Evolutionary conservation across 2,113 vertebrate species (phyloP).

Genomic region (Platycercus adscitus): DNA sequence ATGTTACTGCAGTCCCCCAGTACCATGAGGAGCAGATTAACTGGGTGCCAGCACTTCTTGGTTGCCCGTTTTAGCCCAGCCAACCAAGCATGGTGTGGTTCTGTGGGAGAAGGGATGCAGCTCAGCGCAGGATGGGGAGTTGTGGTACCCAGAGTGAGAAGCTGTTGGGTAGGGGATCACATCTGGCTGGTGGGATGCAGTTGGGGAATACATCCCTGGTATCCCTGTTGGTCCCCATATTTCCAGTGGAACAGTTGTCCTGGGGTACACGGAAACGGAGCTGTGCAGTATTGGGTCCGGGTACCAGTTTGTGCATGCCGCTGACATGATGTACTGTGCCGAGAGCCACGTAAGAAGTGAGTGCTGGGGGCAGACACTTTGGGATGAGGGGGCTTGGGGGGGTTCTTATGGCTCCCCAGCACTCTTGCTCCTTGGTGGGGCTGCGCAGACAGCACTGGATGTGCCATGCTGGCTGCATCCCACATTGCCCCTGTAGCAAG

Average conservation of each 20-base stretch:
- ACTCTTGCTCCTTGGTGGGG: not conserved
- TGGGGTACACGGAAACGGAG: conserved; percentile 81
- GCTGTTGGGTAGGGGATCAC: not conserved
- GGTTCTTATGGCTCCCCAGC: not conserved
- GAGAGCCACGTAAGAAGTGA: conserved; percentile 80
- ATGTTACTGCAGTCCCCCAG: not conserved
- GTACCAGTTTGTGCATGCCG: conserved; percentile 82
- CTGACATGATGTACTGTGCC: conserved; percentile 82
- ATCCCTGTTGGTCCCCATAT: not conserved
- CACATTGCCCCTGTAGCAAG: accelerated
- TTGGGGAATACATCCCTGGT: not conserved
- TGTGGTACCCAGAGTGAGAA: not conserved
- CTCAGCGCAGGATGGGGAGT: not conserved
- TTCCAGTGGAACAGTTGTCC: conserved; percentile 25
- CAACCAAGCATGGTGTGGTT: not conserved
- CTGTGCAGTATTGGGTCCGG: conserved; percentile 77
- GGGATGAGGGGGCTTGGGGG: accelerated
- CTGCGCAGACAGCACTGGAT: not conserved
- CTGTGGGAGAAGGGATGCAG: not conserved
- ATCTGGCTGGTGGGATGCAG: not conserved
- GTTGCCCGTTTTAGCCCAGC: not conserved
- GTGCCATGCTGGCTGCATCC: not conserved
- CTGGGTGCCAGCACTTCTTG: not conserved
- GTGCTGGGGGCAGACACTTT: not conserved
- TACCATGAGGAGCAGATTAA: accelerated